Conservation (phyloP, 2,113 vertebrate species). For the Oncorhynchus tshawytscha region DNA sequence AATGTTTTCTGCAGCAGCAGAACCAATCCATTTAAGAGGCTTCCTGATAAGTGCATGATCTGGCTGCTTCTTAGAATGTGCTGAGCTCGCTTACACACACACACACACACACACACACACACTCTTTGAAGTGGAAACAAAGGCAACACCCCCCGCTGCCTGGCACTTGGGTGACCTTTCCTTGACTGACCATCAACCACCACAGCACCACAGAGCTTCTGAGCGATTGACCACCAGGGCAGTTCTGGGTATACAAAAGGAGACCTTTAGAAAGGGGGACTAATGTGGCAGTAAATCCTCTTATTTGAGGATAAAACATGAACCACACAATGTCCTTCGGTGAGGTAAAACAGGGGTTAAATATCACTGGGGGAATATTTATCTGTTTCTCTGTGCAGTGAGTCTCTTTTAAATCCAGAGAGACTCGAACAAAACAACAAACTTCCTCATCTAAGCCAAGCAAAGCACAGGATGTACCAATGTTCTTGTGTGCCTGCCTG, state of each 20-base stretch:
- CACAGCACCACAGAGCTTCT: conserved; percentile 47
- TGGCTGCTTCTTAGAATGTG: not conserved
- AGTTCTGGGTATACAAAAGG: not conserved
- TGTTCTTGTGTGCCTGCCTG: conserved; percentile 43
- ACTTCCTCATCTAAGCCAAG: not conserved
- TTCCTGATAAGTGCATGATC: not conserved
- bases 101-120: not conserved
- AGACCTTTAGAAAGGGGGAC: conserved; percentile 39
- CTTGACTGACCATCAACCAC: conserved; percentile 49
- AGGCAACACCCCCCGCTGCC: conserved; percentile 47
- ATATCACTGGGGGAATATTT: not conserved
- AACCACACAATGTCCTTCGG: not conserved
- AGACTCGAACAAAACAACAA: no score
- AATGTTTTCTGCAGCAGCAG: no score
- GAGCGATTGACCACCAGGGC: conserved; percentile 35
- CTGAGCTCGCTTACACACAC: not conserved
- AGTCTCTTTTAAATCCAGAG: no score
- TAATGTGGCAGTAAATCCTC: not conserved
- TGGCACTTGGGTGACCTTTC: conserved; percentile 67
- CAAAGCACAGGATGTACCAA: conserved; percentile 49
- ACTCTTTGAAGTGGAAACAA: conserved; percentile 65
- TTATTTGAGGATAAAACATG: not conserved
- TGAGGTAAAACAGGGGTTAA: not conserved
- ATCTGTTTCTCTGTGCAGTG: no score
- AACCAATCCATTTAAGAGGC: no score